Base-by-base conservation (phyloP, 2,888 invertebrate genomes). In the Ceraclea dissimilis region DNA sequence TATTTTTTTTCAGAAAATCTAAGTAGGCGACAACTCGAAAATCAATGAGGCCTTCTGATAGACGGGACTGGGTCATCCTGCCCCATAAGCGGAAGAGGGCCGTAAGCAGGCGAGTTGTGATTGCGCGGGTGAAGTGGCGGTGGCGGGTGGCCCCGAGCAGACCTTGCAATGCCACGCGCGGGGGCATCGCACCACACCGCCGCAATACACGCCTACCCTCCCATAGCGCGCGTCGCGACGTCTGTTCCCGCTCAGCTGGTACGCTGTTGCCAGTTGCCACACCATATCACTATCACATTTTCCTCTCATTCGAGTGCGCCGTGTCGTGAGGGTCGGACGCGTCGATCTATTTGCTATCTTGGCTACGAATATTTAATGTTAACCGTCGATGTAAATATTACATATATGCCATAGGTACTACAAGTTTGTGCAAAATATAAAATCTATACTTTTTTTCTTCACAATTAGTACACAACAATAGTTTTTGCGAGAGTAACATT, bases 201-300 rank as follows among this genome's bases (percentile, higher is more conserved):
- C 69, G 69, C 72, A 63, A 64, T 70, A 67, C 70, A 69, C 71
- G 65, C 68, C 62, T 61, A 66, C 64, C 62, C 74, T 74, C 74
- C 72, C 70, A 70, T 70, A 69, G 71, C 69, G 71, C 52, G 54
- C 59, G 50, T 43, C 59, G 74, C 76, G 74, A 71, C 78, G 77
- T 78, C 82, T 82, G 82, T 79, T 81, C 76, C 79, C 80, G 79
- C 82, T 82, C 82, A 71, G 74, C 75, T 75, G 75, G 69, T 26
- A 73, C 67, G 75, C 71, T 70, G 71, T 57, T 50, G 52, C 60
- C 56, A 56, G 71, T 57, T 50, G 52, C 60, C 56, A 56, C 56
- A 19, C 46, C 53, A 59, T 55, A 44, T 59, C 59, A 63, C 26
- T n/a, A 43, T n/a, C 47, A 20, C 26, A 61, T 63, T 61, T 61